Base-by-base conservation (phyloP, 2,797 vertebrate species). In the Siniperca undulata region DNA sequence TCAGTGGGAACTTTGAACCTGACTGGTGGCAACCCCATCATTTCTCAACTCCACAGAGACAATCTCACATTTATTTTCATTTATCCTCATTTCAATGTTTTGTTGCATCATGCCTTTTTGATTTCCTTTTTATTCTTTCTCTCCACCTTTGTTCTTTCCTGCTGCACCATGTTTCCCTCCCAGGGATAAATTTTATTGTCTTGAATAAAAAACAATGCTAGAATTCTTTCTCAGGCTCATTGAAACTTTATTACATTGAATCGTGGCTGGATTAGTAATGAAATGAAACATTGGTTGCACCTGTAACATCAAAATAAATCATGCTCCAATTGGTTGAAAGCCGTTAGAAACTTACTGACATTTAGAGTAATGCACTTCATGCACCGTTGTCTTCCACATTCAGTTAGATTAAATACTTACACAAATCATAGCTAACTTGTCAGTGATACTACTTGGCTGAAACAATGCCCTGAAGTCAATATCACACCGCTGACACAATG, bases 241-340 rank as follows among this genome's bases (percentile, higher is more conserved):
- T 86, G 72, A 20, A 85, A 73, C 67, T 91, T 92, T 84, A 94
- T 92, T 91, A 20, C 24, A 80, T 80, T 62, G 9, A 74, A 79
- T 68, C 1, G 4, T 30, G 40, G 27, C 27, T 40, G 27, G 22
- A 55, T 70, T 74, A n/a, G 55, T 36, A 22, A 65, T 79, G 24
- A 34, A 83, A 82, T 69, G 3, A 83, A 86, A 88, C 77, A 74
- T 5, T 36, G 36, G 50, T 52, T 74, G 76, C 78, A 79, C 67
- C 38, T 66, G 59, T 73, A 81, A 86, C 36, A 80, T 73, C 22
- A 69, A 58, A 90, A 73, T 81, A 74, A 78, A 79, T 84, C 36
- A 85, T 20, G 56, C 76, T 64, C 14, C 64, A 81, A 78, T 89
- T 59, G 17, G 38, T 66, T 74, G 58, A 71, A 76, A 61, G 50